phyloP scores from a whole-genome alignment of 1,140 invertebrate species.

The Lordiphosa mommai region DNA sequence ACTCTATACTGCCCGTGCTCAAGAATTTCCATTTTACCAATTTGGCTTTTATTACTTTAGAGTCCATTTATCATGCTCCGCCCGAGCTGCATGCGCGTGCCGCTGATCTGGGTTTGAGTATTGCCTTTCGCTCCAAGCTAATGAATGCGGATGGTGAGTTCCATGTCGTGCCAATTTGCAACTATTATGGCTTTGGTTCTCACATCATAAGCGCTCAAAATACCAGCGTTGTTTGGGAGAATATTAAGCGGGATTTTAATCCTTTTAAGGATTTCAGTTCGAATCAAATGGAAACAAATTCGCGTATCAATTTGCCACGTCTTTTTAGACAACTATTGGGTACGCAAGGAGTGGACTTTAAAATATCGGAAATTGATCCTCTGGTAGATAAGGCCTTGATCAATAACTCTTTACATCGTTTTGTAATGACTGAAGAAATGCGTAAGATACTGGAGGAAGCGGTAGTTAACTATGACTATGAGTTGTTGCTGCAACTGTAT shows the following conservation, averaged over 20 bases:
- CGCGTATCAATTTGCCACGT: constrained; percentile 30
- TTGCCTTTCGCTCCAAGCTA: constrained; percentile 36
- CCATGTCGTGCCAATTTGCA: constrained; percentile 35
- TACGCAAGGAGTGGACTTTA: constrained; percentile 28
- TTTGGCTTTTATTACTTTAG: constrained; percentile 51
- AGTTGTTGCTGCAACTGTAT: constrained; percentile 47
- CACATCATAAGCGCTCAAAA: constrained; percentile 53
- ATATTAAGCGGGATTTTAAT: constrained; percentile 41
- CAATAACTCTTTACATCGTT: constrained; percentile 65
- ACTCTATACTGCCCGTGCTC: constrained; percentile 60
- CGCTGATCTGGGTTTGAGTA: constrained; percentile 31
- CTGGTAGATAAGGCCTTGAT: constrained; percentile 43
- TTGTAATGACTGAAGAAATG: constrained; percentile 47
- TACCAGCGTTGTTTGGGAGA: constrained; percentile 53
- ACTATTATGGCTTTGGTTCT: constrained; percentile 34
- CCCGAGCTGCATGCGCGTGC: constrained; percentile 18
- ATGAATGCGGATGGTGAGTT: neutral
- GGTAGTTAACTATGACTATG: constrained; percentile 29
- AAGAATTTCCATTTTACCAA: constrained; percentile 56
- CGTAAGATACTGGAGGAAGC: constrained; percentile 36
- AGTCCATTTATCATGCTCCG: constrained; percentile 58
- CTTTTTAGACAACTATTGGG: constrained; percentile 39
- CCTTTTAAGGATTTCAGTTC: neutral
- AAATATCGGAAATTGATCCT: constrained; percentile 20
- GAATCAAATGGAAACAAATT: constrained; percentile 46